Evolutionary conservation across 1,140 invertebrate genomes (phyloP).

Genomic region (Sminthurides bifidus): DNA sequence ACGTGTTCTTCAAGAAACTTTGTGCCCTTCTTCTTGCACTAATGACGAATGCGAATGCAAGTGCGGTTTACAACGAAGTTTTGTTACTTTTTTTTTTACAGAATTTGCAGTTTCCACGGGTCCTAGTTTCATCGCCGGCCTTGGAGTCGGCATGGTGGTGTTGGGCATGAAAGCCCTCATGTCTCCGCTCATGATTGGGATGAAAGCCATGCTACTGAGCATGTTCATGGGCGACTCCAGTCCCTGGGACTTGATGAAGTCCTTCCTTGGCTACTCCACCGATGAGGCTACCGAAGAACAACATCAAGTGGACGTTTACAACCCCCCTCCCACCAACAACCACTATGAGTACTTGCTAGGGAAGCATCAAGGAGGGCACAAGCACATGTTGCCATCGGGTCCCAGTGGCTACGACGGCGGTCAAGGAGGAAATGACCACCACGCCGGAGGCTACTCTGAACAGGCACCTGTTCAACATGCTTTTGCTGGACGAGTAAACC

Average conservation of each 20-base stretch:
- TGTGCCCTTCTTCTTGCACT: background rate
- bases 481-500: background rate
- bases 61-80: too few species aligned
- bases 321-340: conserved; percentile 19
- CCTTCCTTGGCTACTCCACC: background rate
- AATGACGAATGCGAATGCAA: background rate
- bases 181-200: conserved; percentile 24
- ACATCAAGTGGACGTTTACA: conserved; percentile 10
- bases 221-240: conserved; percentile 23
- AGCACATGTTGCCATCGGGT: background rate
- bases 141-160: conserved; percentile 27
- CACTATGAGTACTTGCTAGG: conserved; percentile 12
- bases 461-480: background rate
- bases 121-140: conserved; percentile 29
- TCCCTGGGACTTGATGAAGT: conserved; percentile 27
- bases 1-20: background rate
- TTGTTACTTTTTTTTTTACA: conserved; percentile 13
- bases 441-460: background rate
- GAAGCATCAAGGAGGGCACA: background rate
- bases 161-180: conserved; percentile 28
- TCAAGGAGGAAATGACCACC: background rate
- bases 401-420: background rate
- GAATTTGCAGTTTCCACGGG: conserved; percentile 31
- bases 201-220: conserved; percentile 26
- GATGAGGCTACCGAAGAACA: background rate